phyloP scores from a whole-genome alignment of 2,888 invertebrate species.

The Sturmia bella region DNA sequence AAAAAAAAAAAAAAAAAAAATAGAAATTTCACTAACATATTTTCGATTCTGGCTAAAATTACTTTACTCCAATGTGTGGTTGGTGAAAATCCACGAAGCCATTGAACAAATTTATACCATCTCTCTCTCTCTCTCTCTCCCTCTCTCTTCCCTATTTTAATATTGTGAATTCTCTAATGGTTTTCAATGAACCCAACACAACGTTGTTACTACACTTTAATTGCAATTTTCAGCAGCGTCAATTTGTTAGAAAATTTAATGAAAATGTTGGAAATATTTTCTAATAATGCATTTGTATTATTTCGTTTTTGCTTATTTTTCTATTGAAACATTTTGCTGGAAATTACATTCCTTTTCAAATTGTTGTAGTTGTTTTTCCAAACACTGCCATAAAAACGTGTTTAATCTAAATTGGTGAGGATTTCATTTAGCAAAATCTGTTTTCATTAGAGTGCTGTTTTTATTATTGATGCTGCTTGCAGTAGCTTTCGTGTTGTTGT shows the following conservation, averaged over 20 bases:
- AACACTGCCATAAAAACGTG: constrained; percentile 42
- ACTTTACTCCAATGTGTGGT: too few species aligned
- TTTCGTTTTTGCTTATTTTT: neutral
- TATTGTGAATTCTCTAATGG: constrained; percentile 9
- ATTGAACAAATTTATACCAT: too few species aligned
- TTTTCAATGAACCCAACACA: constrained; percentile 24
- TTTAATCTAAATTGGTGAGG: constrained; percentile 56
- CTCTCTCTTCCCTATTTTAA: neutral
- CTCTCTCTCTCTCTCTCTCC: too few species aligned
- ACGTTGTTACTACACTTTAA: constrained; percentile 34
- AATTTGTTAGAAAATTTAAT: neutral
- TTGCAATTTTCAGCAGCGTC: constrained; percentile 37
- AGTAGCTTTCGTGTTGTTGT: neutral
- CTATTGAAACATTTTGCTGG: constrained; percentile 20
- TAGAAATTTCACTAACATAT: too few species aligned
- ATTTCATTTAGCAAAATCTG: constrained; percentile 58
- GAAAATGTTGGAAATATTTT: constrained; percentile 13
- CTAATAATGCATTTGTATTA: neutral
- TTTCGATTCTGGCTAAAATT: too few species aligned
- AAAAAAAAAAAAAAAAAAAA: too few species aligned
- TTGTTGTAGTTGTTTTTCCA: neutral
- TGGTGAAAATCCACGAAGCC: too few species aligned
- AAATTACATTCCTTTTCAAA: constrained; percentile 33
- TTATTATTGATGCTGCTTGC: neutral
- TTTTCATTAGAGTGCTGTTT: constrained; percentile 43